A percentile compares a stretch with the other conserved stretches of the same genome.
Conservation (phyloP, 2,113 vertebrate genomes). For the Saccopteryx bilineata region DNA sequence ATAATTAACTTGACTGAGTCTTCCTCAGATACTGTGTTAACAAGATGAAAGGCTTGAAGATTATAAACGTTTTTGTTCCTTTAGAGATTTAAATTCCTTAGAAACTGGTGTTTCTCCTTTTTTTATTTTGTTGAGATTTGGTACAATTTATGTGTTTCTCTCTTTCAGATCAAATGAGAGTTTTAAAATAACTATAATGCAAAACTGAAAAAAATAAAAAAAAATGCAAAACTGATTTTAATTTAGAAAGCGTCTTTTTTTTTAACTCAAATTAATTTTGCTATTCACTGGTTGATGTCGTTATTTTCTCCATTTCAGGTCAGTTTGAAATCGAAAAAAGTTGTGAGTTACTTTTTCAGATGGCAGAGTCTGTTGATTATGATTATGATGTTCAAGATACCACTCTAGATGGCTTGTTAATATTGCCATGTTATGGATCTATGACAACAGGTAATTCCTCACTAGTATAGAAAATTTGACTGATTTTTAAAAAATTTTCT, state of each 20-base stretch:
- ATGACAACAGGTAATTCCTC: constrained; percentile 96
- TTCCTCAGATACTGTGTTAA: constrained; percentile 42
- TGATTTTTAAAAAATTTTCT: neutral
- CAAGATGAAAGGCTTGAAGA: constrained; percentile 20
- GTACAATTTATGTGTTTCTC: constrained; percentile 14
- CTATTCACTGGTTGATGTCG: constrained; percentile 28
- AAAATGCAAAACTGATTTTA: constrained; percentile 58
- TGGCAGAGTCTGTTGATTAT: constrained; percentile 95
- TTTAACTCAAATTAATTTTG: constrained; percentile 50
- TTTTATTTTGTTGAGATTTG: constrained; percentile 66
- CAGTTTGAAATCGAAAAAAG: constrained; percentile 97
- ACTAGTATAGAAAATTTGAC: neutral
- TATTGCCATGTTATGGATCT: constrained; percentile 96
- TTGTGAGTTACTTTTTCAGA: constrained; percentile 95
- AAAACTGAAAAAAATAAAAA: neutral
- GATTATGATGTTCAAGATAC: constrained; percentile 93
- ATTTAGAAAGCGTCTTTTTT: neutral
- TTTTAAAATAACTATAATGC: constrained; percentile 43
- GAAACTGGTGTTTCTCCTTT: constrained; percentile 45
- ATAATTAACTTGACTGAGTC: constrained; percentile 35
- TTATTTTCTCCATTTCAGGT: constrained; percentile 87
- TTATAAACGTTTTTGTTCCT: constrained; percentile 50
- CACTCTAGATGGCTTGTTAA: constrained; percentile 95
- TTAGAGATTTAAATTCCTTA: constrained; percentile 54
- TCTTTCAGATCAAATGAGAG: constrained; percentile 48